Base-by-base conservation (phyloP, 2,113 vertebrate species). In the Apteryx owenii region DNA sequence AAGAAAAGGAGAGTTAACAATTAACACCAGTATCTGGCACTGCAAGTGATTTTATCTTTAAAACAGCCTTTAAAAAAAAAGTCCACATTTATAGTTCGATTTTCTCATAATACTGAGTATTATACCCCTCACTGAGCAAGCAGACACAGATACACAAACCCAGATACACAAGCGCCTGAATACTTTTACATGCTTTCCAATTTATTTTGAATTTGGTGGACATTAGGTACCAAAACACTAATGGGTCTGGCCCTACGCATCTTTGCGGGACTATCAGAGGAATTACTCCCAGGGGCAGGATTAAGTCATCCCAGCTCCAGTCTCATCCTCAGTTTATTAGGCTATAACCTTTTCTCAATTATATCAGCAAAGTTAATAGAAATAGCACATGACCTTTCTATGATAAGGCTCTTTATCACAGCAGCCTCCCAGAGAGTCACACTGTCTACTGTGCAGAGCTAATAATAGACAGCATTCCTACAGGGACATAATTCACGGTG, bases 381-480 rank as follows among this genome's bases (percentile, higher is more conserved):
- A 96, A 89, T 9, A 78, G 38, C 46, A 75, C 21, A 7, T 12
- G 69, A 79, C n/a, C 60, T 58, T 86, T 89, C 85, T 61, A 23
- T 81, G 62, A 86, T 84, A 94, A 90, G 31, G 38, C 7, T 89
- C 65, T 95, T 95, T 65, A 88, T 81, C 65, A 87, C 84, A 87
- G 66, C 48, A 79, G 28, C 65, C 62, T 82, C 77, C 50, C 38
- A 36, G 48, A 68, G 61, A 87, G 56, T 58, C 51, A 54, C 11
- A 46, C 21, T 64, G 38, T 56, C 82, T 81, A 68, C 31, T 65
- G 29, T 31, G 29, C 84, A 91, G 80, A 90, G 65, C 85, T 96
- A 93, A 95, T 88, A 96, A 96, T 66, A 96, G 94, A 50, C 53
- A 72, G 48, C 48, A 77, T 93, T 92, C 81, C 86, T 77, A 61